phyloP scores from a whole-genome alignment of 2,797 vertebrate genomes.

The Phoebastria nigripes region DNA sequence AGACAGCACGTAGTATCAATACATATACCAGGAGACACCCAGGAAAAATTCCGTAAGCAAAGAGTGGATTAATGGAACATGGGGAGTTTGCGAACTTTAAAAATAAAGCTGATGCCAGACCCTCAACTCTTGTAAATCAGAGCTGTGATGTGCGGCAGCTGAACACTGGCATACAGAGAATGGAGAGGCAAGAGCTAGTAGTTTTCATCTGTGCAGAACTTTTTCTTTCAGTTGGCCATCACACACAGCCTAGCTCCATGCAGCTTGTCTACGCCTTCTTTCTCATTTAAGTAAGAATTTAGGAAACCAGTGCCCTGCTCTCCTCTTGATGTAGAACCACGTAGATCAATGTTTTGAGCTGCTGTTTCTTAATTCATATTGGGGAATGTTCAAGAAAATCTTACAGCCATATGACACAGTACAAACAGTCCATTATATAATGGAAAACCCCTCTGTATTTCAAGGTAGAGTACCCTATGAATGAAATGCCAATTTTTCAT shows the following conservation, averaged over 20 bases:
- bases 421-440: background rate
- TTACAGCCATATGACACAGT: conserved; percentile 30
- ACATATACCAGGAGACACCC: background rate
- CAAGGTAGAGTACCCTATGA: background rate
- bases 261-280: background rate
- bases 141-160: background rate
- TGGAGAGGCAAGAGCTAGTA: background rate
- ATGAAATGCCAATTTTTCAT: conserved; percentile 1
- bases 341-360: background rate
- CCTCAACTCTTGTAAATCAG: background rate
- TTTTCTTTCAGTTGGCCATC: background rate
- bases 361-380: conserved; percentile 3
- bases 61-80: rapidly evolving
- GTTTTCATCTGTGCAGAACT: background rate
- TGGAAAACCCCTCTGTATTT: background rate
- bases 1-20: rapidly evolving
- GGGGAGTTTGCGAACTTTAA: background rate
- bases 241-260: background rate
- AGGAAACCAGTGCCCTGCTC: background rate
- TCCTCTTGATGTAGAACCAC: background rate
- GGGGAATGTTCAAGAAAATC: conserved; percentile 20
- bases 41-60: background rate
- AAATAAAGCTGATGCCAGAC: background rate
- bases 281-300: background rate
- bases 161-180: background rate